These are phyloP conservation scores for Griposia aprilina DNA, from an alignment of 2,888 invertebrate species.

Conservation along the genomic window DNA sequence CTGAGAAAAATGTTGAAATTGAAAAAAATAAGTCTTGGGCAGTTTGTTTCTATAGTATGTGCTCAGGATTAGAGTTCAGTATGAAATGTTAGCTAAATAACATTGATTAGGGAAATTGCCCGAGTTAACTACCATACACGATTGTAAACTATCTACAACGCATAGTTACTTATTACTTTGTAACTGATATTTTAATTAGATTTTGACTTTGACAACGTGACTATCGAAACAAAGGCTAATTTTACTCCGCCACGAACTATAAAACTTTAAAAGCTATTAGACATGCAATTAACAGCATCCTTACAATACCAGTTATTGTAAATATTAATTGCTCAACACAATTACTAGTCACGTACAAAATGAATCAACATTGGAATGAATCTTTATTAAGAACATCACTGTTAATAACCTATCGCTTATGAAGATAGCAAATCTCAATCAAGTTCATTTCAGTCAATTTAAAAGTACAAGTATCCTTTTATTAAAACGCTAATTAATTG, in stretches of 20 bases:
- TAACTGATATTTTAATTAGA: constrained; percentile 12
- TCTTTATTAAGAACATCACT: constrained; percentile 25
- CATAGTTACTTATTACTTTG: not conserved
- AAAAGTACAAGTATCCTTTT: constrained; percentile 4
- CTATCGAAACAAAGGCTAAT: constrained; percentile 4
- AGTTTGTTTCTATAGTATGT: not conserved
- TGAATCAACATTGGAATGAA: not conserved
- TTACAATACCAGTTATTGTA: not conserved
- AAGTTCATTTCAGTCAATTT: constrained; percentile 31
- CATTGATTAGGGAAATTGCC: not conserved
- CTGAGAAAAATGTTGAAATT: not conserved
- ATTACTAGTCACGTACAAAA: constrained; percentile 27
- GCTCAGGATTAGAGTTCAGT: not conserved
- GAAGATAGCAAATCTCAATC: constrained; percentile 26
- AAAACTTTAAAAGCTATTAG: constrained; percentile 1
- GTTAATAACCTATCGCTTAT: constrained; percentile 33
- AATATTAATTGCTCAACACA: not conserved
- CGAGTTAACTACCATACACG: not conserved
- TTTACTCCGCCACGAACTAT: not conserved
- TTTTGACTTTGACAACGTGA: constrained; percentile 14
- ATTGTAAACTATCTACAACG: not conserved
- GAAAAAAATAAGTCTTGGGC: not conserved
- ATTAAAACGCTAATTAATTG: constrained; percentile 14
- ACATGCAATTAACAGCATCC: not conserved
- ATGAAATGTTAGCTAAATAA: not conserved